These are phyloP conservation scores for Bufotes viridis DNA, from an alignment of 2,797 vertebrate genomes.

Conservation along the genomic window DNA sequence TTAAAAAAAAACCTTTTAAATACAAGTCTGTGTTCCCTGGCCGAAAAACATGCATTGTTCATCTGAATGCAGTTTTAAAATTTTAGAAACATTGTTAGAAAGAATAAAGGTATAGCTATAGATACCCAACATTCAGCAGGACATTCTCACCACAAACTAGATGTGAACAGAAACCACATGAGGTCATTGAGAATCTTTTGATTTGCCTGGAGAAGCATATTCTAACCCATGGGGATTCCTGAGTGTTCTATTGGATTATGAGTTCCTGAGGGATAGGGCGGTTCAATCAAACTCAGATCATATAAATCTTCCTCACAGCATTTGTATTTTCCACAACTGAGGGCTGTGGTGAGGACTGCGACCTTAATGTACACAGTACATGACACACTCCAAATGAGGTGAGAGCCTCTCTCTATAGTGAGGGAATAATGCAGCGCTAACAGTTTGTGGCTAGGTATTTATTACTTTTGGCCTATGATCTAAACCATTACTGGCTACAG, in stretches of 20 bases:
- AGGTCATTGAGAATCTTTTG: slow-evolving; percentile 50
- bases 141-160: slow-evolving; percentile 28
- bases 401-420: slow-evolving; percentile 40
- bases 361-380: slow-evolving; percentile 36
- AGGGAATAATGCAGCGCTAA: slow-evolving; percentile 45
- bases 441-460: slow-evolving; percentile 54
- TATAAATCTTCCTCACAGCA: slow-evolving; percentile 26
- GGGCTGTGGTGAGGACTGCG: slow-evolving; percentile 42
- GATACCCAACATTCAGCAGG: neutral
- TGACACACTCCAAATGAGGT: slow-evolving; percentile 45
- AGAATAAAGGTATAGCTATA: neutral
- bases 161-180: slow-evolving; percentile 51
- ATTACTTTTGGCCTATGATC: slow-evolving; percentile 50
- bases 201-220: slow-evolving; percentile 34
- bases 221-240: slow-evolving; percentile 54
- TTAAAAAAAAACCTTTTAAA: too few relatives aligned
- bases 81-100: neutral
- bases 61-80: neutral
- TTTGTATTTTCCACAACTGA: slow-evolving; percentile 48
- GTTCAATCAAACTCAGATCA: slow-evolving; percentile 39
- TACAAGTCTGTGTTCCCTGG: too few relatives aligned
- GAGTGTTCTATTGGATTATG: slow-evolving; percentile 52
- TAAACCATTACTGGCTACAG: slow-evolving; percentile 42
- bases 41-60: too few relatives aligned
- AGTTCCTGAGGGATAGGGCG: slow-evolving; percentile 50